Evolutionary conservation across 2,797 vertebrate species (phyloP), one percentile per base, ranked within the genome.

Genomic region (Oophaga sylvatica): DNA sequence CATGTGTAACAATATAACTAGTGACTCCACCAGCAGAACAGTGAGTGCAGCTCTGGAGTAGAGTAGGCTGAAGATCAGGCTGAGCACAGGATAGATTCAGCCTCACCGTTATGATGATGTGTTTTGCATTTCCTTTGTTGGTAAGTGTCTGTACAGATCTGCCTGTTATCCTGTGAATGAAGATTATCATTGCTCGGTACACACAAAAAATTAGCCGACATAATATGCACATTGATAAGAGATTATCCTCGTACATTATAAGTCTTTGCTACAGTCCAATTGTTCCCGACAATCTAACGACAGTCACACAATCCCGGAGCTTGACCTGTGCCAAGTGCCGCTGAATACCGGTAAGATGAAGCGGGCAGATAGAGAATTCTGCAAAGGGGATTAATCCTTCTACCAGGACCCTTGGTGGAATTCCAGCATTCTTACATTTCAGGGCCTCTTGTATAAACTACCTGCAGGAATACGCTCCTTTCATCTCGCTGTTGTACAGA

Each of bases 291-390:
- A 84, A 71, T 56, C 87, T 35, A 53, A 11, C 75, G 60, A 15
- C 67, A 81, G 60, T 31, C 26, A 67, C 29, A 10, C 5, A 26
- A 84, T 81, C 88, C 45, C 1, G 10, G 63, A 22, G 1, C 1
- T 17, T 84, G 67, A 86, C 70, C 81, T 81, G 77, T 77, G 83
- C 81, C 87, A 79, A 53, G 22, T 1, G 81, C 60, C 86, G 41
- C 59, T 16, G 31, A 80, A 63, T 81, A 35, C 90, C 57, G 81
- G 89, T 85, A 63, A 85, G 68, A 84, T 80, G 84, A 90, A 75
- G n/a, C 11, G 35, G 57, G 68, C 20, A 83, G 80, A 88, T 83
- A 85, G 56, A 71, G 85, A 62, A 5, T 15, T 85, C 71, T 8
- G 59, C 70, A 31, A 5, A 53, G 77, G 77, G 70, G 67, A 65